These are phyloP conservation scores for Drosophila macrospina DNA, from an alignment of 2,888 invertebrate genomes.

Conservation along the genomic window DNA sequence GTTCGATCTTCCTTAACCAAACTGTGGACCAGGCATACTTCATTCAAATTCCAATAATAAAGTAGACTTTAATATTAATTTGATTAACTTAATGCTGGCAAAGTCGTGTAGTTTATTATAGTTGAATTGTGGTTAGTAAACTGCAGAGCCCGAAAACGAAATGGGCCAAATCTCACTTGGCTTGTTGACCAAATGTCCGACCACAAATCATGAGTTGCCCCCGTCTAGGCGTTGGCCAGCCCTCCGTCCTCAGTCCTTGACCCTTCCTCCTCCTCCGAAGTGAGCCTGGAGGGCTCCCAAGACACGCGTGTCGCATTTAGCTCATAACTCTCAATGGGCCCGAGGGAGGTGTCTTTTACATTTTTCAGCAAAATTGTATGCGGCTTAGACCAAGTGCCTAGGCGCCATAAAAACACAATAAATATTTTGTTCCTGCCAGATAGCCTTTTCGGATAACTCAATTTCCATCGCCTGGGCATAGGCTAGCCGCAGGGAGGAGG, in stretches of 20 bases:
- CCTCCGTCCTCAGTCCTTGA: background rate
- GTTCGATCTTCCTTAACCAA: too few species aligned
- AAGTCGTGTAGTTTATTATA: slow-evolving; percentile 1
- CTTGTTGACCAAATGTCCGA: slow-evolving; percentile 55
- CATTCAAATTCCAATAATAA: background rate
- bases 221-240: slow-evolving; percentile 5
- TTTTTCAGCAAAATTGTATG: slow-evolving; percentile 72
- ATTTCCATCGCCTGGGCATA: slow-evolving; percentile 60
- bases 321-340: slow-evolving; percentile 70
- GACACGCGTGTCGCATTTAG: slow-evolving; percentile 72
- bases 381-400: slow-evolving; percentile 60
- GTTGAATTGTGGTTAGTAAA: slow-evolving; percentile 2
- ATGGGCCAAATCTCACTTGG: slow-evolving; percentile 49
- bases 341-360: slow-evolving; percentile 58
- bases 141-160: slow-evolving; percentile 5
- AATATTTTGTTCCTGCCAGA: slow-evolving; percentile 60
- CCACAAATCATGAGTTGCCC: slow-evolving; percentile 67
- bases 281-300: slow-evolving; percentile 29
- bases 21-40: too few species aligned
- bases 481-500: slow-evolving; percentile 1
- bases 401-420: slow-evolving; percentile 80
- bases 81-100: background rate
- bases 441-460: slow-evolving; percentile 79
- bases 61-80: background rate
- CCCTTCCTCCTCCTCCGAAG: too few species aligned